Percentiles rank a stretch among this genome's conserved stretches.
These are phyloP conservation scores for Diadophis punctatus DNA, from an alignment of 2,113 vertebrate species.

Conservation along the genomic window DNA sequence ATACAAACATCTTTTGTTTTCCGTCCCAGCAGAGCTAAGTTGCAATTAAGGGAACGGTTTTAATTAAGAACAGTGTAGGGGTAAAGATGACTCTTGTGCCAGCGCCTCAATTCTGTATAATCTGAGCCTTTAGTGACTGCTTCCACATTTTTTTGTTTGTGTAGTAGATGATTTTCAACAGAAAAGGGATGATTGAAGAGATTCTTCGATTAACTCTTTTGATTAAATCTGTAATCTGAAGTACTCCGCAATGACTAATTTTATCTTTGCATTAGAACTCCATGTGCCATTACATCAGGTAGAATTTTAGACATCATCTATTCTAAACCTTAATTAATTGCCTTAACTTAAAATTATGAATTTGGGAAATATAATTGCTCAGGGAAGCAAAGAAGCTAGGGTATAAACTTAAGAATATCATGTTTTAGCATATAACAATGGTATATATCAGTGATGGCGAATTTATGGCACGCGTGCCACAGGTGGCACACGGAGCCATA, in stretches of 20 bases:
- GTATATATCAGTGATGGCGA: too few species aligned
- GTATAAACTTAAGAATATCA: background rate
- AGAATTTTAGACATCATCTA: background rate
- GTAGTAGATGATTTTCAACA: background rate
- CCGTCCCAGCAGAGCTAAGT: background rate
- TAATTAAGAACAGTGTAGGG: background rate
- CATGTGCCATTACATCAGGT: background rate
- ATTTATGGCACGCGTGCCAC: too few species aligned
- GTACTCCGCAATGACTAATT: background rate
- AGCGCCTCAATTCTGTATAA: background rate
- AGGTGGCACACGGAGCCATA: too few species aligned
- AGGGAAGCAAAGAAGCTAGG: background rate
- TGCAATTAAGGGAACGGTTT: background rate
- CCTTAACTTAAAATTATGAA: background rate
- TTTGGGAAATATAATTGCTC: background rate
- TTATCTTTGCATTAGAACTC: background rate
- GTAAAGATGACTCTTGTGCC: background rate
- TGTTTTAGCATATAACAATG: background rate
- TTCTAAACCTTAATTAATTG: background rate
- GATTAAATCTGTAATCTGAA: background rate
- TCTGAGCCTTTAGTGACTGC: background rate
- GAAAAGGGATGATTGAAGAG: background rate
- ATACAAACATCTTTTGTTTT: background rate
- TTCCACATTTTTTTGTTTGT: background rate
- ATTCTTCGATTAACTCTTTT: background rate